phyloP scores from a whole-genome alignment of 1,140 invertebrate genomes.

The Amyelois transitella region DNA sequence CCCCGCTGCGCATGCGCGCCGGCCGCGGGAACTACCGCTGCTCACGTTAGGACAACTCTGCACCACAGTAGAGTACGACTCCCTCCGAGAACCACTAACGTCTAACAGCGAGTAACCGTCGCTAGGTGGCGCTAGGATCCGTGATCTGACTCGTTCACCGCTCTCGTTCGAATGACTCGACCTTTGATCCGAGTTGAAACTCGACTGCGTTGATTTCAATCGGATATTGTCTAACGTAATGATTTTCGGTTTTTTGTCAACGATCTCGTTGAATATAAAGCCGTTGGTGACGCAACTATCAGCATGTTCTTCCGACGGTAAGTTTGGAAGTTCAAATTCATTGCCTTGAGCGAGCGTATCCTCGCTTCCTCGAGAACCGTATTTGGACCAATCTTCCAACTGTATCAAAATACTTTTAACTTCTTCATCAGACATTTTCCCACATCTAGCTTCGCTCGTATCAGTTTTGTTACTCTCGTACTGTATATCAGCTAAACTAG shows the following conservation, averaged over 20 bases:
- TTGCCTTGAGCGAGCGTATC: conserved; percentile 65
- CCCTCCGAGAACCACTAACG: not conserved
- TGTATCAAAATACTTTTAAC: conserved; percentile 76
- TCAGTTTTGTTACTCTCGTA: conserved; percentile 47
- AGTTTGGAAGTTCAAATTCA: conserved; percentile 59
- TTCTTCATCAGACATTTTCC: conserved; percentile 71
- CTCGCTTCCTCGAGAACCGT: conserved; percentile 67
- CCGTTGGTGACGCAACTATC: conserved; percentile 32
- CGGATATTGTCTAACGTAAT: conserved; percentile 62
- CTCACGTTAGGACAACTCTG: conserved; percentile 55
- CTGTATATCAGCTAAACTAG: conserved; percentile 60
- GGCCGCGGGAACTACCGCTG: conserved; percentile 13
- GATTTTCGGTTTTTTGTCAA: conserved; percentile 49
- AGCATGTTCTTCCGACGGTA: conserved; percentile 53
- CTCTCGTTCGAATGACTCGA: conserved; percentile 17
- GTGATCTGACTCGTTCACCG: conserved; percentile 19
- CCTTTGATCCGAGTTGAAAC: conserved; percentile 29
- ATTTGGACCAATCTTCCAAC: conserved; percentile 75
- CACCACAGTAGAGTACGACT: conserved; percentile 18
- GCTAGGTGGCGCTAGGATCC: not conserved
- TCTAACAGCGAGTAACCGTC: not conserved
- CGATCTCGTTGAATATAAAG: conserved; percentile 52
- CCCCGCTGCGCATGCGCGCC: conserved; percentile 6
- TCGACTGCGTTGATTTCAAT: conserved; percentile 49
- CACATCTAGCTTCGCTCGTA: conserved; percentile 42